phyloP scores from a whole-genome alignment of 1,140 invertebrate species.

The Apolygus lucorum region DNA sequence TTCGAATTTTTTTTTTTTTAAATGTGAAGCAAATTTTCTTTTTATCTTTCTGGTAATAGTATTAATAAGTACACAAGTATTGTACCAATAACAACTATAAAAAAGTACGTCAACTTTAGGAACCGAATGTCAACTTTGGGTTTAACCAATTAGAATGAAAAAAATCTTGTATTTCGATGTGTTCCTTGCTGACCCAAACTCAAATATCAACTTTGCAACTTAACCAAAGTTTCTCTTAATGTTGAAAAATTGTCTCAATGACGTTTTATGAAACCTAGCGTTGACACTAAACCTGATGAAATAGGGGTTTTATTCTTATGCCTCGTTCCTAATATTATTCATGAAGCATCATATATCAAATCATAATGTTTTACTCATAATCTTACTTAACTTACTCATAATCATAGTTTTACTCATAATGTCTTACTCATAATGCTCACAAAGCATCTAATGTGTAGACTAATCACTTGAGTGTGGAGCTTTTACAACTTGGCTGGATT shows the following conservation, averaged over 20 bases:
- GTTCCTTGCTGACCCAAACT: background rate
- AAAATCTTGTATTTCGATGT: background rate
- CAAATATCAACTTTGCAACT: background rate
- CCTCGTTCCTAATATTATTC: background rate
- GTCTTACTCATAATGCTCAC: too few species aligned
- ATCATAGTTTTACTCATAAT: too few species aligned
- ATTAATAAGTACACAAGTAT: background rate
- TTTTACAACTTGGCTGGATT: too few species aligned
- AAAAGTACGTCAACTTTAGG: background rate
- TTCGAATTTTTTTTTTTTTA: too few species aligned
- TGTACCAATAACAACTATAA: background rate
- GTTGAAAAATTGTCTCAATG: background rate
- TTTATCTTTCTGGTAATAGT: too few species aligned
- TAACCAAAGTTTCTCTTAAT: background rate
- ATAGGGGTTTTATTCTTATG: background rate
- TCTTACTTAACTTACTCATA: conserved; percentile 17
- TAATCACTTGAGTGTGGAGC: too few species aligned
- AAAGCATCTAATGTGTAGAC: too few species aligned
- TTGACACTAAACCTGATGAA: background rate
- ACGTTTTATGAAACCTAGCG: background rate
- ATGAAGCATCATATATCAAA: background rate
- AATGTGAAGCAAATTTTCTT: too few species aligned
- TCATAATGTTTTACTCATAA: background rate
- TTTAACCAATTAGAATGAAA: background rate
- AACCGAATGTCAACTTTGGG: background rate